These are phyloP conservation scores for Limnephilus rhombicus DNA, from an alignment of 2,888 invertebrate species.

Conservation along the genomic window DNA sequence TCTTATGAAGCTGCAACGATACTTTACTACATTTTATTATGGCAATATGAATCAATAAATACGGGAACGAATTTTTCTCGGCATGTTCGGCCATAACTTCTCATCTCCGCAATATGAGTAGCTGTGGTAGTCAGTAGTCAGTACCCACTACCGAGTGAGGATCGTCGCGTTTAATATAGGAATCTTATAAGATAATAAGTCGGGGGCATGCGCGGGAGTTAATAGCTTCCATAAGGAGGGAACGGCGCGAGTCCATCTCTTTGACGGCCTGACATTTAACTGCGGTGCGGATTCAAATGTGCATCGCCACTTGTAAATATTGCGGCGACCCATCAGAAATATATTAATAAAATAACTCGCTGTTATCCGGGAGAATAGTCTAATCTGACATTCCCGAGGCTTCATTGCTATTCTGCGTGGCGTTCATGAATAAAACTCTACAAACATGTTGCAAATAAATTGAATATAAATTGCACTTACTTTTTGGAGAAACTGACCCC, in stretches of 20 bases:
- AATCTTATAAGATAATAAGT: slow-evolving; percentile 48
- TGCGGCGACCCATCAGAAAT: slow-evolving; percentile 39
- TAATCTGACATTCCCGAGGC: slow-evolving; percentile 13
- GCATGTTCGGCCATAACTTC: background rate
- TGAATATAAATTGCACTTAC: slow-evolving; percentile 56
- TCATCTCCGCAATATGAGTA: background rate
- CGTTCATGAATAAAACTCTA: slow-evolving; percentile 7
- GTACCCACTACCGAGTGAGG: background rate
- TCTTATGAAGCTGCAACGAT: slow-evolving; percentile 1
- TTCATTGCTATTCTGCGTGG: background rate
- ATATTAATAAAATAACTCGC: slow-evolving; percentile 53
- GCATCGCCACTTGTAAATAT: slow-evolving; percentile 48
- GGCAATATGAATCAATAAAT: background rate
- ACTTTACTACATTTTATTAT: slow-evolving; percentile 1
- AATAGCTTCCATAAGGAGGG: slow-evolving; percentile 53
- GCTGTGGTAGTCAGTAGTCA: background rate
- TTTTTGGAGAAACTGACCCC: slow-evolving; percentile 63
- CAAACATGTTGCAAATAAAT: background rate
- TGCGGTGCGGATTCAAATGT: slow-evolving; percentile 47
- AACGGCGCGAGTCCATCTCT: slow-evolving; percentile 48
- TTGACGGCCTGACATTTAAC: slow-evolving; percentile 55
- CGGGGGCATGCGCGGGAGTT: slow-evolving; percentile 54
- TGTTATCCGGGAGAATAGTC: slow-evolving; percentile 8
- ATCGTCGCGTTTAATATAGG: slow-evolving; percentile 28
- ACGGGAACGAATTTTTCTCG: background rate